Evolutionary conservation across 2,888 invertebrate genomes (phyloP).

Genomic region (Silvanus unidentatus): DNA sequence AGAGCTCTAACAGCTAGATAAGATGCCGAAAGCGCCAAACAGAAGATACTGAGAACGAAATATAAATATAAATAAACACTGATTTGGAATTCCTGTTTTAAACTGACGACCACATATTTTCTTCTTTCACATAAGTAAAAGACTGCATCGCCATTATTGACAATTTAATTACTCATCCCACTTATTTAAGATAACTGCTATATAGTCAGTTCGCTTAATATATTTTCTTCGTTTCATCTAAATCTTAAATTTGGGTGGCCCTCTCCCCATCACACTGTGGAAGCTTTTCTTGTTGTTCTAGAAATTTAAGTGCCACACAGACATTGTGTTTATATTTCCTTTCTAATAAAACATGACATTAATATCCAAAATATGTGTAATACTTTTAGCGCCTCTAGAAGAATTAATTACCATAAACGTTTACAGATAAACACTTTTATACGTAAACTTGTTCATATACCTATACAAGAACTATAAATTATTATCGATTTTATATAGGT

Average conservation of each 20-base stretch:
- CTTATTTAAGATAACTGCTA: too few relatives aligned
- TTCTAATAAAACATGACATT: conserved; percentile 15
- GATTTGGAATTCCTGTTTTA: conserved; percentile 27
- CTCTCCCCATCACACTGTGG: background rate
- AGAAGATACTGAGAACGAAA: conserved; percentile 29
- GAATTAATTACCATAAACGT: background rate
- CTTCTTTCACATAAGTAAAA: background rate
- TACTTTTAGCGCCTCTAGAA: conserved; percentile 16
- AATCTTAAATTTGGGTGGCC: conserved; percentile 16
- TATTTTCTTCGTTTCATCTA: too few relatives aligned
- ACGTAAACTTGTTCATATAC: too few relatives aligned
- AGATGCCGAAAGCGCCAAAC: conserved; percentile 32
- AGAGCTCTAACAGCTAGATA: conserved; percentile 29
- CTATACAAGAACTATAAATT: too few relatives aligned
- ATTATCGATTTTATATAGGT: too few relatives aligned
- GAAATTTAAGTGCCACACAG: conserved; percentile 8
- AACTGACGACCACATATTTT: background rate
- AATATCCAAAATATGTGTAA: conserved; percentile 17
- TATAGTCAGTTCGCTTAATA: too few relatives aligned
- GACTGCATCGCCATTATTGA: conserved; percentile 19
- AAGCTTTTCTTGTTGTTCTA: conserved; percentile 6
- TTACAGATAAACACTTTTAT: too few relatives aligned
- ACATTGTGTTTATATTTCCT: conserved; percentile 14
- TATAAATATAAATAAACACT: conserved; percentile 34
- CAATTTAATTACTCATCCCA: conserved; percentile 24